Evolutionary conservation across 2,888 invertebrate genomes (phyloP), one percentile per base, ranked within the genome.

Genomic region (Chrysolina haemoptera): DNA sequence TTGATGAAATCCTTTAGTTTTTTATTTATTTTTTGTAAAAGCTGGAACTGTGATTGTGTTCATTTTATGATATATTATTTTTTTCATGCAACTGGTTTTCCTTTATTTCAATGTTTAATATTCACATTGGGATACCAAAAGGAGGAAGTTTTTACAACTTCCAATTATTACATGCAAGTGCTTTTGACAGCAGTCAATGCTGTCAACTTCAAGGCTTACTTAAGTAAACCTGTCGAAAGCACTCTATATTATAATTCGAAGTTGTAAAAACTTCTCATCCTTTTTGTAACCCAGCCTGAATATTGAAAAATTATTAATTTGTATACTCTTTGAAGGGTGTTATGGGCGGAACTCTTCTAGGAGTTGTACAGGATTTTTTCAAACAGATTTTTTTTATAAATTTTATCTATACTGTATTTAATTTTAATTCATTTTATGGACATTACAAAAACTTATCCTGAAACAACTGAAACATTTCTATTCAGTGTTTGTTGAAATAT

Each of bases 21-120:
- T 14, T 59, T 59, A n/a, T 16, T 59, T 59, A 27, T 59, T 16
- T 59, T 0, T 59, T 59, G 14, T 78, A 62, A 72, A 73, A 76
- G 75, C 78, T 78, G 74, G 73, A 78, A 76, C 78, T 76, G 78
- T 78, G 78, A 76, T 78, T 78, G 71, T 76, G 75, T 78, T 75
- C 71, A 72, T 41, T 69, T 40, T 59, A 27, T 35, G 35, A 59
- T 59, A 59, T 59, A 35, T 35, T 27, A n/a, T n/a, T n/a, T n/a
- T n/a, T n/a, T n/a, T n/a, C n/a, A n/a, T n/a, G n/a, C n/a, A n/a
- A n/a, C n/a, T n/a, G n/a, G n/a, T n/a, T n/a, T n/a, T n/a, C n/a
- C n/a, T n/a, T n/a, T n/a, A n/a, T n/a, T n/a, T n/a, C n/a, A n/a
- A n/a, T n/a, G n/a, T n/a, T n/a, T n/a, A n/a, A n/a, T n/a, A n/a